Conservation (phyloP, 2,797 vertebrate genomes). For the Zenarchopterus dispar region DNA sequence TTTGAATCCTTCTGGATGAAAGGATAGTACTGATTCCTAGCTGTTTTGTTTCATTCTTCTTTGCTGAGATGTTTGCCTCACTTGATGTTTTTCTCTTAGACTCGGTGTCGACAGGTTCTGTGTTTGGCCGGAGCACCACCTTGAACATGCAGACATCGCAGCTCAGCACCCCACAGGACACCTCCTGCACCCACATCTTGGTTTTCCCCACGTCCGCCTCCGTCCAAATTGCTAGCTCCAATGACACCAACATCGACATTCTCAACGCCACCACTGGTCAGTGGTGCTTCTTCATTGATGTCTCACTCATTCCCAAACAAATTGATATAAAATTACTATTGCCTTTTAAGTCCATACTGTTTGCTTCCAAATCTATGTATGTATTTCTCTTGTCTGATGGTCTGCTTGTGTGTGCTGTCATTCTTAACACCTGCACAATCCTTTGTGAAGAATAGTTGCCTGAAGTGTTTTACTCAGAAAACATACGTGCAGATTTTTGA, state of each 20-base stretch:
- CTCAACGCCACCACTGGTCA: conserved; percentile 96
- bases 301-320: conserved; percentile 2
- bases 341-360: conserved; percentile 10
- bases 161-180: conserved; percentile 97
- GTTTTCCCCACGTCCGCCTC: conserved; percentile 97
- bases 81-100: conserved; percentile 76
- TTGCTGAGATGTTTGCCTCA: conserved; percentile 1
- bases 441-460: too few species aligned
- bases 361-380: too few species aligned
- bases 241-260: conserved; percentile 92
- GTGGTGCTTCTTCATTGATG: conserved; percentile 45
- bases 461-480: too few species aligned
- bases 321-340: conserved; percentile 1
- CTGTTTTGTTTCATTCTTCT: background rate
- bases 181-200: conserved; percentile 97
- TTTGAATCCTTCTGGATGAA: too few species aligned
- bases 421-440: too few species aligned
- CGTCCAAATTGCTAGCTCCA: conserved; percentile 94
- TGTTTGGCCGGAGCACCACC: conserved; percentile 97
- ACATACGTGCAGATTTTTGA: too few species aligned
- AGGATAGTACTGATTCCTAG: too few species aligned
- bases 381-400: too few species aligned
- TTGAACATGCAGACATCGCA: conserved; percentile 98
- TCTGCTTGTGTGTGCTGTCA: too few species aligned
- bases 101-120: conserved; percentile 96